Conservation (phyloP, 2,113 vertebrate species). For the Cardinalis cardinalis region DNA sequence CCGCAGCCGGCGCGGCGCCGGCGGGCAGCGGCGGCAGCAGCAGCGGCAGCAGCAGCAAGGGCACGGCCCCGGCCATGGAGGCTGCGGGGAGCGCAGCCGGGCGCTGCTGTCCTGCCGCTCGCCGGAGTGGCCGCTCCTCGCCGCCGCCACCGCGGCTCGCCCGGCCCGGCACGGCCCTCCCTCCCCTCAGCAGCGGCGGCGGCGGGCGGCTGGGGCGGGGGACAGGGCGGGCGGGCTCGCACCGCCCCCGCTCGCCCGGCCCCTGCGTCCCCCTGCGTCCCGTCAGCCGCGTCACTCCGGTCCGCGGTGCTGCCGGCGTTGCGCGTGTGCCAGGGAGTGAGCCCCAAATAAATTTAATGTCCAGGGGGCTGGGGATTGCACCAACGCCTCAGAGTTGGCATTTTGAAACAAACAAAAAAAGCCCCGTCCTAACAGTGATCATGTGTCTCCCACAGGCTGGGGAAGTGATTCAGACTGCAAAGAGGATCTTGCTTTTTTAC, state of each 20-base stretch:
- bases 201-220: background rate
- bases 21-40: background rate
- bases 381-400: fast-evolving
- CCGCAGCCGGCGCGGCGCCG: conserved; percentile 25
- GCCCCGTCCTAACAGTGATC: background rate
- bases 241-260: background rate
- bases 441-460: background rate
- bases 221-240: background rate
- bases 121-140: no score
- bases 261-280: background rate
- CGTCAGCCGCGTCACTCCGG: fast-evolving
- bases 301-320: background rate
- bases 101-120: no score
- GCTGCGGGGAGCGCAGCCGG: no score
- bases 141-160: no score
- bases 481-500: background rate
- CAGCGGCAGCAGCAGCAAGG: background rate
- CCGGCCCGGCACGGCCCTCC: no score
- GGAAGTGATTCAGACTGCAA: background rate
- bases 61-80: background rate
- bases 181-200: no score
- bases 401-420: background rate
- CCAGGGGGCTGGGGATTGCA: background rate
- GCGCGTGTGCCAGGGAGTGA: background rate
- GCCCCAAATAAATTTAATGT: background rate